These are phyloP conservation scores for Fissipunctia ypsillon DNA, from an alignment of 2,888 invertebrate genomes.

Conservation along the genomic window DNA sequence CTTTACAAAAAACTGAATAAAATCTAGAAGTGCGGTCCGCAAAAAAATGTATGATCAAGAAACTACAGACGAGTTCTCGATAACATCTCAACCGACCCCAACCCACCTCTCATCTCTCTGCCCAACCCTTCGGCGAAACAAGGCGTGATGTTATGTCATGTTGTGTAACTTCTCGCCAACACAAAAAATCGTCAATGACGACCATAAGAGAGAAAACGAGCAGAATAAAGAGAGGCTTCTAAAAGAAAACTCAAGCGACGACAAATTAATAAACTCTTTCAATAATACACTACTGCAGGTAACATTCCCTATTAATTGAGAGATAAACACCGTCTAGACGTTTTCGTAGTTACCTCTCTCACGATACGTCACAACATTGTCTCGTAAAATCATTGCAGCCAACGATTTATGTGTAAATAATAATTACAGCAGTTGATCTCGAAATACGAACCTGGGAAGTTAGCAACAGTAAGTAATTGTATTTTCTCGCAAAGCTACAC, in stretches of 20 bases:
- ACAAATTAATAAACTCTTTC: background rate
- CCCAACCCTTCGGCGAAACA: too few species aligned
- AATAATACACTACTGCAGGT: background rate
- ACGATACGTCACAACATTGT: background rate
- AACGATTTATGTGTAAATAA: background rate
- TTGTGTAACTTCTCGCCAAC: too few species aligned
- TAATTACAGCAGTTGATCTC: background rate
- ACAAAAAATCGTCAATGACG: background rate
- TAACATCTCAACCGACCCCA: too few species aligned
- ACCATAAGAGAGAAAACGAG: background rate
- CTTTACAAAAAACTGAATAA: too few species aligned
- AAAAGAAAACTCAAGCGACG: background rate
- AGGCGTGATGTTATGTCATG: too few species aligned
- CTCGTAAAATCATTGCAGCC: background rate
- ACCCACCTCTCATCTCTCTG: too few species aligned
- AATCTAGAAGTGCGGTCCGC: background rate
- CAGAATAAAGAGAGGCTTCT: background rate
- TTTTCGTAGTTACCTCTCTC: background rate
- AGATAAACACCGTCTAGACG: background rate
- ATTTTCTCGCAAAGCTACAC: background rate
- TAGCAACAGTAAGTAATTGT: constrained; percentile 9
- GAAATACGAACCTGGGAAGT: background rate
- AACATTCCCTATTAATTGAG: background rate
- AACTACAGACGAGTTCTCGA: too few species aligned
- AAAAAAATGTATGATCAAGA: too few species aligned